These are phyloP conservation scores for Achlya flavicornis DNA, from an alignment of 2,888 invertebrate species.

Conservation along the genomic window DNA sequence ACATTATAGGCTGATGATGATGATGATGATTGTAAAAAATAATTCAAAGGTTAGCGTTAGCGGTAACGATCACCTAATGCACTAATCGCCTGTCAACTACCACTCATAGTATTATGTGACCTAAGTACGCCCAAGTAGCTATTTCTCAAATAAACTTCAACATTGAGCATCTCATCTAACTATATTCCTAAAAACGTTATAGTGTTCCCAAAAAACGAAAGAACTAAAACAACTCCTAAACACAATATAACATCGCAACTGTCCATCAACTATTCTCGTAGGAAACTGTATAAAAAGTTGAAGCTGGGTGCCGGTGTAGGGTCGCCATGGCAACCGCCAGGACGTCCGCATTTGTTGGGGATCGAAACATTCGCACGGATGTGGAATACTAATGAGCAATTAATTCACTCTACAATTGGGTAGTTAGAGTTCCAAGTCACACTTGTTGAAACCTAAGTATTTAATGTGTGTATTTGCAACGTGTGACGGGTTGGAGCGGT, in stretches of 20 bases:
- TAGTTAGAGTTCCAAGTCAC: background rate
- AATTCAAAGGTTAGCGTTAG: too few relatives aligned
- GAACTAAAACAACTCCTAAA: background rate
- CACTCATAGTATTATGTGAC: too few relatives aligned
- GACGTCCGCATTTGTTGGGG: background rate
- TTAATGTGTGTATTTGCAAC: background rate
- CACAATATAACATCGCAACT: background rate
- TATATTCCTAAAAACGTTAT: background rate
- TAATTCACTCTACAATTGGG: background rate
- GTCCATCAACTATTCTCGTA: slow-evolving; percentile 3
- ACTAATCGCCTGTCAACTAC: too few relatives aligned
- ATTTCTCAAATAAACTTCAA: too few relatives aligned
- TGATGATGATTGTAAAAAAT: too few relatives aligned
- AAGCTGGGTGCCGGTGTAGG: background rate
- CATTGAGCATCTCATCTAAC: background rate
- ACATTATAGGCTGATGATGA: too few relatives aligned
- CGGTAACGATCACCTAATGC: too few relatives aligned
- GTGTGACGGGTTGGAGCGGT: too few relatives aligned
- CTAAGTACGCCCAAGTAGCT: too few relatives aligned
- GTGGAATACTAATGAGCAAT: background rate
- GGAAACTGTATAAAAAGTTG: background rate
- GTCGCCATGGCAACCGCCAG: slow-evolving; percentile 3
- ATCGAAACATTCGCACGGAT: background rate
- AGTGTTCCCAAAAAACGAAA: background rate
- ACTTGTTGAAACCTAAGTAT: background rate